Percentiles rank a stretch among this genome's conserved stretches.
Evolutionary conservation across 2,888 invertebrate species (phyloP).

Genomic region (Drosophila mulleri): DNA sequence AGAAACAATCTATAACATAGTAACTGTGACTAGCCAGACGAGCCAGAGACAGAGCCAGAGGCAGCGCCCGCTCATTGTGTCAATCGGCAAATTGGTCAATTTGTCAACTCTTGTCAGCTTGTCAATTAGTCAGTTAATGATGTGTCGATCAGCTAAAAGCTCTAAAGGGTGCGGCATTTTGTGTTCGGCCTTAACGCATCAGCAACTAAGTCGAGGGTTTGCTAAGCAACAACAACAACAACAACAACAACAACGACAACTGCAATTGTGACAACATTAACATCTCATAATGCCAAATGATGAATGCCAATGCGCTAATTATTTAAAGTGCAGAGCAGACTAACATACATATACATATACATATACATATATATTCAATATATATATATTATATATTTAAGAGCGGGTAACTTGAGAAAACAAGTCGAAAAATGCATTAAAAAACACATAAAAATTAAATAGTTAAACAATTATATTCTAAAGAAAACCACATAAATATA

Average conservation of each 20-base stretch:
- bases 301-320: slow-evolving; percentile 29
- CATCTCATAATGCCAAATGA: slow-evolving; percentile 32
- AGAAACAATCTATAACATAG: slow-evolving; percentile 12
- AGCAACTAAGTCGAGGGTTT: slow-evolving; percentile 41
- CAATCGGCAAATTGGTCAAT: slow-evolving; percentile 8
- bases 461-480: not conserved
- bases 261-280: slow-evolving; percentile 9
- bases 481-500: not conserved
- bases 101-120: slow-evolving; percentile 8
- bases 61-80: not conserved
- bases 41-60: not conserved
- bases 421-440: not conserved
- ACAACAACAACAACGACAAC: slow-evolving; percentile 14
- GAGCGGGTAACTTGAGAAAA: not conserved
- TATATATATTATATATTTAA: not conserved
- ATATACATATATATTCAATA: not conserved
- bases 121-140: slow-evolving; percentile 30
- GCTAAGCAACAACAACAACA: slow-evolving; percentile 23
- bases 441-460: not conserved
- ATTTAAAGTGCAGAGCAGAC: not conserved
- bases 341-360: no score
- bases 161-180: slow-evolving; percentile 44
- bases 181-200: slow-evolving; percentile 28
- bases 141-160: slow-evolving; percentile 51
- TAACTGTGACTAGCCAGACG: slow-evolving; percentile 7